Conservation (phyloP, 2,888 invertebrate genomes). For the Oxyscelio sp. region DNA sequence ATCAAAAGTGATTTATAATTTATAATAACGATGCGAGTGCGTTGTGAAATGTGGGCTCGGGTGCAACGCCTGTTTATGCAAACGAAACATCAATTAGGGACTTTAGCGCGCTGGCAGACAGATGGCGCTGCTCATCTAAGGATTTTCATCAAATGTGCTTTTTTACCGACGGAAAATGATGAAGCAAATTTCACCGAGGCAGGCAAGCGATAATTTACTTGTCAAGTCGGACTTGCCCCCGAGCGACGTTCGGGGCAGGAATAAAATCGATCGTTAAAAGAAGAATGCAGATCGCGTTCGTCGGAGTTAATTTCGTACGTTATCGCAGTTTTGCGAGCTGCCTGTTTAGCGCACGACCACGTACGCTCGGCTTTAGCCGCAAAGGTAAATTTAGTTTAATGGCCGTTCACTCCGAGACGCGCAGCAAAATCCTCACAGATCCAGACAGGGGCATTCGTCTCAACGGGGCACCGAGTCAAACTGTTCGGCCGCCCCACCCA, state of each 20-base stretch:
- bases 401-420: constrained; percentile 72
- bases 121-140: background rate
- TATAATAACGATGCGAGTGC: constrained; percentile 7
- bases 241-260: constrained; percentile 49
- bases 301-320: constrained; percentile 25
- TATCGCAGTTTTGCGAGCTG: constrained; percentile 20
- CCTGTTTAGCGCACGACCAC: constrained; percentile 4
- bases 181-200: constrained; percentile 42
- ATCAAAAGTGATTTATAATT: constrained; percentile 29
- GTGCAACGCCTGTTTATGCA: background rate
- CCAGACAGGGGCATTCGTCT: too few species aligned
- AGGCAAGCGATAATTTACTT: constrained; percentile 61
- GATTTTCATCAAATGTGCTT: constrained; percentile 25
- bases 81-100: constrained; percentile 15
- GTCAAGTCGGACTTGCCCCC: constrained; percentile 52
- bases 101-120: too few species aligned
- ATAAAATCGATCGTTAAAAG: constrained; percentile 53
- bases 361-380: too few species aligned
- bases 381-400: constrained; percentile 75
- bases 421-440: constrained; percentile 20
- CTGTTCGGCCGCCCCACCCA: too few species aligned
- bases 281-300: constrained; percentile 47
- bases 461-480: too few species aligned
- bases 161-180: constrained; percentile 26
- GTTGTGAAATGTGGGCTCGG: constrained; percentile 6